phyloP scores from a whole-genome alignment of 2,113 vertebrate genomes.

The Paralichthys olivaceus region DNA sequence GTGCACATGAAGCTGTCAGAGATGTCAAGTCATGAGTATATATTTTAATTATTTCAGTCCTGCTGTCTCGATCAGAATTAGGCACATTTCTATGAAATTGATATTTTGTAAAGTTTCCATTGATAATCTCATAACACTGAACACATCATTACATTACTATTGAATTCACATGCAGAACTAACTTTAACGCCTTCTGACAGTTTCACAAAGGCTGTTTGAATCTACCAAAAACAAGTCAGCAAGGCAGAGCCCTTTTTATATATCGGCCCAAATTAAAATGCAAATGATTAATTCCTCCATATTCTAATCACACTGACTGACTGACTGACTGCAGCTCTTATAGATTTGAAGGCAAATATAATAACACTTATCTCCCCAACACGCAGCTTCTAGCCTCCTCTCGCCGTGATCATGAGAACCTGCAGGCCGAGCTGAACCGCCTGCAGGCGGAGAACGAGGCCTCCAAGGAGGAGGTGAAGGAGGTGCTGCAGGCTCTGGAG shows the following conservation, averaged over 20 bases:
- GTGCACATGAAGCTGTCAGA: not conserved
- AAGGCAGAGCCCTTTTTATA: not conserved
- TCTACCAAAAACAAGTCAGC: too few relatives aligned
- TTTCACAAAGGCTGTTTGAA: too few relatives aligned
- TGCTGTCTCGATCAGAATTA: conserved; percentile 3
- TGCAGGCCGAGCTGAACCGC: conserved; percentile 93
- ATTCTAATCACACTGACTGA: not conserved
- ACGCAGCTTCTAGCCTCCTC: conserved; percentile 90
- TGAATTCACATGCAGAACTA: not conserved
- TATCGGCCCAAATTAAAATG: not conserved
- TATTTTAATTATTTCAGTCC: not conserved
- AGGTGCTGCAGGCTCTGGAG: conserved; percentile 95
- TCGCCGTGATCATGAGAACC: conserved; percentile 93
- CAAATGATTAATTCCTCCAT: not conserved
- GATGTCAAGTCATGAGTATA: not conserved
- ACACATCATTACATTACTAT: not conserved
- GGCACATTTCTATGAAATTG: not conserved
- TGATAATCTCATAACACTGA: not conserved
- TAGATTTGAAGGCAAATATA: not conserved
- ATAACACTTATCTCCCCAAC: not conserved
- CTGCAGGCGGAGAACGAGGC: conserved; percentile 98
- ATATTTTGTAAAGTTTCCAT: not conserved
- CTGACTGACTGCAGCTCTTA: not conserved
- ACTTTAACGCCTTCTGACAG: too few relatives aligned
- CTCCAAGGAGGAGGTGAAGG: conserved; percentile 98